Evolutionary conservation across 1,140 invertebrate species (phyloP), one percentile per base, ranked within the genome.

Genomic region (Rhynchophorus ferrugineus): DNA sequence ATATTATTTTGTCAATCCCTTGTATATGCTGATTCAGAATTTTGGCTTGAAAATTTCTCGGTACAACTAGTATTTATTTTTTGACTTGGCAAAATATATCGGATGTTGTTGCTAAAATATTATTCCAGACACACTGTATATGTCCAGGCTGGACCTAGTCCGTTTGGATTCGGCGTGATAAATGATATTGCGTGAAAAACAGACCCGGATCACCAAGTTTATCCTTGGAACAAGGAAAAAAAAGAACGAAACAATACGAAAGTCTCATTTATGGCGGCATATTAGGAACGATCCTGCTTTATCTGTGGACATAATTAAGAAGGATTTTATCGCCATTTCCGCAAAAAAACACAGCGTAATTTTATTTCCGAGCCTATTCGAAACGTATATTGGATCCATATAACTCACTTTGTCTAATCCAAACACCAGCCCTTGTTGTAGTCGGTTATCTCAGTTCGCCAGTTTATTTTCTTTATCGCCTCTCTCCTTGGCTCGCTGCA

Each of bases 351-450:
- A 21, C 29, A 7, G 39, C 22, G 9, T 29, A 44, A 14, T 44
- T 39, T 50, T 42, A 42, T 50, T 50, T 3, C 21, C 20, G 33
- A 49, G 3, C 18, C 37, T 8, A 13, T 13, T 34, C 1, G 16
- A 39, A 14, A 14, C 37, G 43, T 38, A 13, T 45, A 52, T 52
- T 45, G 42, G 42, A 37, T 52, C 42, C 24, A 38, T 52, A 52
- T 38, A 52, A 52, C 49, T 52, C 43, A 45, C 49, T 45, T 52
- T 52, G 43, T 18, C 43, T 52, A 52, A 52, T 52, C 49, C 49
- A 52, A 52, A 45, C 21, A 45, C n/a, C 34, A 39, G 43, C 35
- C 42, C 9, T 45, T 45, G 49, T 44, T 45, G 34, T 45, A 33
- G 21, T 52, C 45, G 33, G 42, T 44, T 52, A 52, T 45, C 49